Evolutionary conservation across 1,140 invertebrate species (phyloP).

Genomic region (Drosophila kikkawai): DNA sequence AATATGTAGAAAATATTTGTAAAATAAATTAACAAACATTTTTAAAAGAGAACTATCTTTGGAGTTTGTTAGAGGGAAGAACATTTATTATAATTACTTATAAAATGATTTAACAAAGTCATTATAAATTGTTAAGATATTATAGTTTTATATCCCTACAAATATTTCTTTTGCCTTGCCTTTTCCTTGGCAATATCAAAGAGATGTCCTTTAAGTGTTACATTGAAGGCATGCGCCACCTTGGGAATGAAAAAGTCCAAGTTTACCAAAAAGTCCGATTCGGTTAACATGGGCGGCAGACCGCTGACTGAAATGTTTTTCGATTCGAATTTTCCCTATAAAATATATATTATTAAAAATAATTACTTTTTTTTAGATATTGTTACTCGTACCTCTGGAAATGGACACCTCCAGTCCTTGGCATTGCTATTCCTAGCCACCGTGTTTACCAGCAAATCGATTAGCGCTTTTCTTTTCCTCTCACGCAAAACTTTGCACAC

Average conservation of each 20-base stretch:
- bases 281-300: conserved; percentile 54
- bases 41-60: not conserved
- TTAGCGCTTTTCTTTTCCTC: conserved; percentile 37
- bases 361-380: not conserved
- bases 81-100: not conserved
- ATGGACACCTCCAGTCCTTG: conserved; percentile 39
- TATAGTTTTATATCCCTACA: conserved; percentile 5
- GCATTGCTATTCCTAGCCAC: conserved; percentile 24
- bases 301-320: conserved; percentile 48
- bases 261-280: conserved; percentile 43
- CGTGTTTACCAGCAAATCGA: conserved; percentile 48
- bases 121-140: too few relatives aligned
- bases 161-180: conserved; percentile 38
- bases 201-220: conserved; percentile 40
- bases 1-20: conserved; percentile 2
- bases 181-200: conserved; percentile 52
- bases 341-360: not conserved
- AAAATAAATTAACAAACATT: not conserved
- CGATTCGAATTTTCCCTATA: conserved; percentile 34
- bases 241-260: conserved; percentile 57
- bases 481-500: conserved; percentile 59
- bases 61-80: not conserved
- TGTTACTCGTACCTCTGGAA: conserved; percentile 29
- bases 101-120: not conserved
- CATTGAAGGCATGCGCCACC: conserved; percentile 32